These are phyloP conservation scores for Galagoides demidoff DNA, from an alignment of 2,797 vertebrate species.

Conservation along the genomic window DNA sequence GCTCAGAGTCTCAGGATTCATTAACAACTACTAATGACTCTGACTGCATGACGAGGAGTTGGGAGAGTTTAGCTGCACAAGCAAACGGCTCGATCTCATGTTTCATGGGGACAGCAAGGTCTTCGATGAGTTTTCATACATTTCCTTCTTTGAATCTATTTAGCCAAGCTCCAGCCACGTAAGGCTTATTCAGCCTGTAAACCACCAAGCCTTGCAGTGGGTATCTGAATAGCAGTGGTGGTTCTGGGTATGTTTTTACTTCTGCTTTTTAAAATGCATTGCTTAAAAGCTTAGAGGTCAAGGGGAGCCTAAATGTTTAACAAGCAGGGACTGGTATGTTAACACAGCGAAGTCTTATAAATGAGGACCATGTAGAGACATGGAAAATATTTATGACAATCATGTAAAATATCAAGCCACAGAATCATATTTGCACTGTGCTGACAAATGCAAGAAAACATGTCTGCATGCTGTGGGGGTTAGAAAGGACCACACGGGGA, in stretches of 20 bases:
- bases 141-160: background rate
- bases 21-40: background rate
- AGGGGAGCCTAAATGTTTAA: background rate
- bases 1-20: background rate
- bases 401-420: background rate
- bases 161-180: background rate
- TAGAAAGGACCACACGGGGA: background rate
- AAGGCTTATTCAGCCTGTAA: background rate
- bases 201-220: background rate
- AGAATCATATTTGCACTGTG: background rate
- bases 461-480: background rate
- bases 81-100: background rate
- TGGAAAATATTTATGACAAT: conserved; percentile 35
- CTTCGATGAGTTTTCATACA: background rate
- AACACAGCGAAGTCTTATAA: background rate
- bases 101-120: background rate
- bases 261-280: conserved; percentile 35
- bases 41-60: background rate
- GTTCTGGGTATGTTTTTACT: background rate
- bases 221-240: background rate
- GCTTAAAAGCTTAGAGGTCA: background rate
- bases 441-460: background rate
- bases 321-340: background rate
- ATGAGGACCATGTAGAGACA: background rate
- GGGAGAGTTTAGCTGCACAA: background rate